Conservation (phyloP, 2,113 vertebrate species). For the Mormyrus iriodes region DNA sequence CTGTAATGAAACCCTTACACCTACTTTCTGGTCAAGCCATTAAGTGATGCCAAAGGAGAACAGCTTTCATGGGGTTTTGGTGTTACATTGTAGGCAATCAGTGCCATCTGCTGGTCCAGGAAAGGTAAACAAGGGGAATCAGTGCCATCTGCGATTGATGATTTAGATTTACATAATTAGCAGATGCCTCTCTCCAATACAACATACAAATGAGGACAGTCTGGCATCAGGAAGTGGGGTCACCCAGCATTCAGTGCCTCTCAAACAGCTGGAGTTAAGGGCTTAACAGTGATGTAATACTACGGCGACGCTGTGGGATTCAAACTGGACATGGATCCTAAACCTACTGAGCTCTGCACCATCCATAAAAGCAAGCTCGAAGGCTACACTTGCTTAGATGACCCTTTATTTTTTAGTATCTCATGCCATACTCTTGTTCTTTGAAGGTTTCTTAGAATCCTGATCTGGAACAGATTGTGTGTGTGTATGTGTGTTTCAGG, state of each 20-base stretch:
- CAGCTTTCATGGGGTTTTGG: neutral
- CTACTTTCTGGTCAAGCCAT: neutral
- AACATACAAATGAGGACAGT: neutral
- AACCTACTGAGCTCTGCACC: neutral
- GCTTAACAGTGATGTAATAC: neutral
- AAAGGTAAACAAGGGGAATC: neutral
- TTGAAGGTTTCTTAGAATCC: neutral
- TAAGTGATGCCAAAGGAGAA: neutral
- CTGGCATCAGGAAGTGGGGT: neutral
- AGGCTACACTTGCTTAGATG: neutral
- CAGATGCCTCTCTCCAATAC: neutral
- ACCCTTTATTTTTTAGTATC: neutral
- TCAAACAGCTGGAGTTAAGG: neutral
- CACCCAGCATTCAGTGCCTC: neutral
- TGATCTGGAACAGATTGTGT: neutral
- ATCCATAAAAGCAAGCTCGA: neutral
- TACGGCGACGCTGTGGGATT: neutral
- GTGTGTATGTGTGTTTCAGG: neutral
- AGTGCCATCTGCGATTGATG: neutral
- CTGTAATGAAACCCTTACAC: neutral
- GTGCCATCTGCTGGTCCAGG: neutral
- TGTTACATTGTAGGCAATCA: neutral
- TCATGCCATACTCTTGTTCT: neutral
- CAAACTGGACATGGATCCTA: neutral
- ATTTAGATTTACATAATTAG: neutral